phyloP scores from a whole-genome alignment of 2,797 vertebrate genomes.

The Pteropus rufus region DNA sequence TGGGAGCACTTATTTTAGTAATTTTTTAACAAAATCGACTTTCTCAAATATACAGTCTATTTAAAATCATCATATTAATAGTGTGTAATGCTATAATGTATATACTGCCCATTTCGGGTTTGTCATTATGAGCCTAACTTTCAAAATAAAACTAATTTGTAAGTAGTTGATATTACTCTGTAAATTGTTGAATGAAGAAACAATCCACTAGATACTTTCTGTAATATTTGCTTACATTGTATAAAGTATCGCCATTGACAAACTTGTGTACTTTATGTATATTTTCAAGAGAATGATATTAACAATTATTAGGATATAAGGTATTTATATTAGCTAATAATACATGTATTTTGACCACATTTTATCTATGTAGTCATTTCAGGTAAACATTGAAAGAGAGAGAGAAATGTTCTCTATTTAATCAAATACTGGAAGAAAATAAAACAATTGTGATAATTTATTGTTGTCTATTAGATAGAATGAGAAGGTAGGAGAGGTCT shows the following conservation, averaged over 20 bases:
- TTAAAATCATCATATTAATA: not conserved
- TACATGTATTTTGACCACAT: not conserved
- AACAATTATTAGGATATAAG: not conserved
- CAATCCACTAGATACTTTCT: not conserved
- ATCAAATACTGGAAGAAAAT: conserved; percentile 60
- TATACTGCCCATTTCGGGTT: not conserved
- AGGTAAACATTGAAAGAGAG: not conserved
- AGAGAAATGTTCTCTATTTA: conserved; percentile 48
- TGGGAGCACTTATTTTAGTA: not conserved
- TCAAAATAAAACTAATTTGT: conserved; percentile 11
- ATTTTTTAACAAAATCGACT: not conserved
- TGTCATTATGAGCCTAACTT: not conserved
- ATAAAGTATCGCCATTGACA: not conserved
- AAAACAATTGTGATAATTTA: conserved; percentile 52
- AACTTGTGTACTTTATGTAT: not conserved
- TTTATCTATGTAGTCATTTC: conserved; percentile 17
- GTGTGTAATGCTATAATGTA: not conserved
- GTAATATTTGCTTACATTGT: not conserved
- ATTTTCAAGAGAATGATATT: conserved; percentile 32
- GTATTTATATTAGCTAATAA: conserved; percentile 23
- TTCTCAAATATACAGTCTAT: not conserved
- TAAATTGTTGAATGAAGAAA: not conserved
- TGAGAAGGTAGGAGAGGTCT: not conserved
- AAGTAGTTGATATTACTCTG: not conserved
- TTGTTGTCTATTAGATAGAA: conserved; percentile 49